Percentiles rank a stretch among this genome's conserved stretches.
These are phyloP conservation scores for Exephanes ischioxanthus DNA, from an alignment of 2,888 invertebrate genomes.

Conservation along the genomic window DNA sequence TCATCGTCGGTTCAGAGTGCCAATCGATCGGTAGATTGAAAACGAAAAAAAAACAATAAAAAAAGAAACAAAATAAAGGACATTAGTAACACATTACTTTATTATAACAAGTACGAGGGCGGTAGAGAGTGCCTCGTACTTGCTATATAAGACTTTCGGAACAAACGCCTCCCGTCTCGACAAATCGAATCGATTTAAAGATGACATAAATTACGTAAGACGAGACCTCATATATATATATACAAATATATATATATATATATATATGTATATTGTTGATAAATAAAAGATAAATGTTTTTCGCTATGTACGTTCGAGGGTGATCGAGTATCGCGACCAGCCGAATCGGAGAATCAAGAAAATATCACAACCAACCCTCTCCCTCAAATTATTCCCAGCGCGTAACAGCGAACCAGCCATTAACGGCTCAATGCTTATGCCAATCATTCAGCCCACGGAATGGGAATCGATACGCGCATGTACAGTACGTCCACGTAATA, in stretches of 20 bases:
- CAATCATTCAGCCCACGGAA: neutral
- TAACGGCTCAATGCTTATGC: neutral
- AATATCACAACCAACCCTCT: slow-evolving; percentile 19
- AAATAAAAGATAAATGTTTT: slow-evolving; percentile 7
- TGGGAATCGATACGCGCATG: neutral
- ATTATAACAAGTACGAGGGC: slow-evolving; percentile 50
- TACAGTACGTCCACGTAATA: neutral
- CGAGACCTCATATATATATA: slow-evolving; percentile 3
- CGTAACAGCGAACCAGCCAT: no score
- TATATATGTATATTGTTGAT: neutral
- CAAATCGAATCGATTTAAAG: neutral
- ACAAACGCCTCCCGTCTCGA: slow-evolving; percentile 3
- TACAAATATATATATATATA: no score
- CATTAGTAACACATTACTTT: slow-evolving; percentile 58
- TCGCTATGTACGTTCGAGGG: slow-evolving; percentile 67
- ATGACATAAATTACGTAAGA: slow-evolving; percentile 13
- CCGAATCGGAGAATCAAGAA: slow-evolving; percentile 20
- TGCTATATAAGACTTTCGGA: slow-evolving; percentile 22
- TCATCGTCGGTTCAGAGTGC: neutral
- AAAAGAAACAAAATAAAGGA: slow-evolving; percentile 10
- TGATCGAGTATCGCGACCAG: slow-evolving; percentile 62
- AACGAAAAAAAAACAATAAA: neutral
- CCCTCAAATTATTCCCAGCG: neutral
- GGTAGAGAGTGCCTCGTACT: slow-evolving; percentile 39
- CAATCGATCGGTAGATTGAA: neutral